phyloP scores from a whole-genome alignment of 2,113 vertebrate species.

The Crotalus viridis region DNA sequence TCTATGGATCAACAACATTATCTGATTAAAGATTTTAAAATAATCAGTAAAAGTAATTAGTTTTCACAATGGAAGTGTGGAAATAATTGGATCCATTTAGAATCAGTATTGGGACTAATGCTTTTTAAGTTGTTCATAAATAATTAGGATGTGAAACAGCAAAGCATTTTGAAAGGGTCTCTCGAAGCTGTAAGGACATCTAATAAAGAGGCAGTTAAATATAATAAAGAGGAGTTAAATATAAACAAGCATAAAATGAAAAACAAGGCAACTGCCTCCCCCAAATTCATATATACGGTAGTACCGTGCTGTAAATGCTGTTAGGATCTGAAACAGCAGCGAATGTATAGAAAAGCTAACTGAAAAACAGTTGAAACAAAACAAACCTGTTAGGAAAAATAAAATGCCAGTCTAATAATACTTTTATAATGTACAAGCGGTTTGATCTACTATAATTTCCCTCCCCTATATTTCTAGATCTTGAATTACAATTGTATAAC shows the following conservation, averaged over 20 bases:
- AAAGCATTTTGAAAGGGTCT: background rate
- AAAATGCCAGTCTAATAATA: background rate
- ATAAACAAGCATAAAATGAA: background rate
- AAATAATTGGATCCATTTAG: background rate
- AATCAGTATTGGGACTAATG: background rate
- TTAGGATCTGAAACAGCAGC: background rate
- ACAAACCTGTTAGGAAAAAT: background rate
- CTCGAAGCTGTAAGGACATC: background rate
- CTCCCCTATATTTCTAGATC: background rate
- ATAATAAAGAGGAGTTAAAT: background rate
- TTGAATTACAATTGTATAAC: background rate
- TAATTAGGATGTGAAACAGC: background rate
- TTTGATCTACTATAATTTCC: background rate
- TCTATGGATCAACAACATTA: background rate
- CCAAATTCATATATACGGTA: background rate
- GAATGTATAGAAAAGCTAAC: background rate
- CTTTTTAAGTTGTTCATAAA: background rate
- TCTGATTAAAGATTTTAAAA: background rate
- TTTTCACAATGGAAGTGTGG: background rate
- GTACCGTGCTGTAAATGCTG: background rate
- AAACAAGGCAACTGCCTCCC: background rate
- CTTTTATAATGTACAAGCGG: background rate
- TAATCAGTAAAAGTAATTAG: background rate
- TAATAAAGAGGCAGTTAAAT: background rate
- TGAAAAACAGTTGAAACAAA: background rate